Base-by-base conservation (phyloP, 2,888 invertebrate species). In the Trissoscelio sp. region DNA sequence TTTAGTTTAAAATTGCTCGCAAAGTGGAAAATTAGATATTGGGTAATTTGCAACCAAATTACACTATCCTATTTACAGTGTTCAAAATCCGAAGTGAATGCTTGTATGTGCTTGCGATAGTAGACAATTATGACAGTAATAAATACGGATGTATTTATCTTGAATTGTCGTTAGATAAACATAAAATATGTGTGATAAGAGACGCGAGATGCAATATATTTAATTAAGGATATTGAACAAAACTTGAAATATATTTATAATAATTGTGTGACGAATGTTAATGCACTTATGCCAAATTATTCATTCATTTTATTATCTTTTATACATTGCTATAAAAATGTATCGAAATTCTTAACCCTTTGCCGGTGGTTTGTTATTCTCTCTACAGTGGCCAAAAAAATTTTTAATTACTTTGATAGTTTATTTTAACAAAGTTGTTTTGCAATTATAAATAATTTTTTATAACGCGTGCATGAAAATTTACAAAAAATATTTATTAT, bases 151-250 rank as follows among this genome's bases (percentile, higher is more conserved):
- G 60, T 62, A 62, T 62, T 62, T 62, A 62, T 42, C 60, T 44
- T 34, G 37, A 39, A 51, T 51, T 51, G 51, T 64, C 48, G 48
- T 66, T 51, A 51, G 24, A 39, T 66, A 46, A 51, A 48, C 14
- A 20, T 48, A 62, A 44, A 62, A 46, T 48, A 53, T 39, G 37
- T 53, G 37, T 66, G 51, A 53, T 66, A 51, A 51, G 42, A 12
- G 12, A 42, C 4, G 67, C 22, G 42, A 57, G 3, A 57, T 69
- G 44, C 57, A 57, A 69, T 34, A 69, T 34, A n/a, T 67, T 67
- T 31, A 34, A 64, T 51, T 55, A 70, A 22, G 39, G 31, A 46
- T 31, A 46, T 46, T 6, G 46, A 46, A 31, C 18, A 46, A 46
- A 46, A 39, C 51, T 20, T 34, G 1, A 48, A 34, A 34, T 18